These are phyloP conservation scores for Tetragonula carbonaria DNA, from an alignment of 2,888 invertebrate genomes.

Conservation along the genomic window DNA sequence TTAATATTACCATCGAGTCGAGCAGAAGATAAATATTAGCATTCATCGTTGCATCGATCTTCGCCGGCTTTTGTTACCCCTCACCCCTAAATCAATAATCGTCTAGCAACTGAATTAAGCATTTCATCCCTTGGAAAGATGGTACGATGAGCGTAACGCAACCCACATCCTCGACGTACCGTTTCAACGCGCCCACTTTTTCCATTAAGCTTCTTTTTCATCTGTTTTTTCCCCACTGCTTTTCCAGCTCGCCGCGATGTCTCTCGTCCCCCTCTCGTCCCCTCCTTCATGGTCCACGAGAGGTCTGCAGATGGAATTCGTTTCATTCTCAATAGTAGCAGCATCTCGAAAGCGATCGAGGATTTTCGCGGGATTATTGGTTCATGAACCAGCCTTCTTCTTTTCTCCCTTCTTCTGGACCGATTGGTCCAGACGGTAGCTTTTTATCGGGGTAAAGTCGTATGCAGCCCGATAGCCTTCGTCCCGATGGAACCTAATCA, in stretches of 20 bases:
- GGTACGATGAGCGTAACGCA: constrained; percentile 1
- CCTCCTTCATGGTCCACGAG: background rate
- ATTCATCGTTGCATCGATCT: constrained; percentile 10
- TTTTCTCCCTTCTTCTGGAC: background rate
- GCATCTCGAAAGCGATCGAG: constrained; percentile 47
- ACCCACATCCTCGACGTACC: background rate
- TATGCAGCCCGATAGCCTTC: constrained; percentile 33
- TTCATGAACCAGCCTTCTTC: constrained; percentile 49
- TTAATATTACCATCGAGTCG: background rate
- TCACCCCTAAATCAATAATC: constrained; percentile 15
- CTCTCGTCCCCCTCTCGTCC: constrained; percentile 1
- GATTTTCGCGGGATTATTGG: constrained; percentile 70
- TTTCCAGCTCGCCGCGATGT: constrained; percentile 2
- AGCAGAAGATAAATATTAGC: constrained; percentile 1
- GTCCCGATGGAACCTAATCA: constrained; percentile 56
- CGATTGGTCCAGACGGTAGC: constrained; percentile 33
- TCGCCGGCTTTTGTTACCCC: background rate
- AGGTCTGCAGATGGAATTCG: constrained; percentile 25
- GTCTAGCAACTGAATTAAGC: constrained; percentile 46
- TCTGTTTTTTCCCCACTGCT: constrained; percentile 32
- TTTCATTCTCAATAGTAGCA: constrained; percentile 52
- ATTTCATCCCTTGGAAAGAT: constrained; percentile 7
- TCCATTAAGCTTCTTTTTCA: constrained; percentile 48
- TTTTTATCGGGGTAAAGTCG: constrained; percentile 51
- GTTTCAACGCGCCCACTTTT: constrained; percentile 36